These are phyloP conservation scores for Sebastes taczanowskii DNA, from an alignment of 2,797 vertebrate species.

Conservation along the genomic window DNA sequence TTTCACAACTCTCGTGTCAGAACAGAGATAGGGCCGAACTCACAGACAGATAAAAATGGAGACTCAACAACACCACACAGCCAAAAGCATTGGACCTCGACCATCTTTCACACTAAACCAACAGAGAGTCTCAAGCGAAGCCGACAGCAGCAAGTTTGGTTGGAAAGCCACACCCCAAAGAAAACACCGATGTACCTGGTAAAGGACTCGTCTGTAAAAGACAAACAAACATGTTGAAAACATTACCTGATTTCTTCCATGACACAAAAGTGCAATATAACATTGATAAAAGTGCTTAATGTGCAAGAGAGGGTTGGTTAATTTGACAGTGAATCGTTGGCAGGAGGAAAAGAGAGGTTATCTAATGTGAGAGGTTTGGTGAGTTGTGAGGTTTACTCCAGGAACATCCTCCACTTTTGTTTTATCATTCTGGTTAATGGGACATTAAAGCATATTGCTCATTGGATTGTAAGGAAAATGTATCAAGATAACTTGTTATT, in stretches of 20 bases:
- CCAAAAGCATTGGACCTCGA: slow-evolving; percentile 45
- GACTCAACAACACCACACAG: slow-evolving; percentile 53
- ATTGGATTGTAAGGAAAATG: too few species aligned
- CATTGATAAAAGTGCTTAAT: slow-evolving; percentile 31
- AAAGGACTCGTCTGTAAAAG: slow-evolving; percentile 70
- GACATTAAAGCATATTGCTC: background rate
- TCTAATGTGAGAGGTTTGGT: slow-evolving; percentile 37
- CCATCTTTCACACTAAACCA: slow-evolving; percentile 33
- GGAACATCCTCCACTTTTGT: slow-evolving; percentile 41
- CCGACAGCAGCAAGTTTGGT: slow-evolving; percentile 49
- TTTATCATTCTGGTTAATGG: background rate
- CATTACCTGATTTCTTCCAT: slow-evolving; percentile 53
- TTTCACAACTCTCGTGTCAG: slow-evolving; percentile 11
- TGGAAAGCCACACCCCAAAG: slow-evolving; percentile 60
- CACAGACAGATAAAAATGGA: slow-evolving; percentile 44
- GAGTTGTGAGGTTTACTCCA: slow-evolving; percentile 72
- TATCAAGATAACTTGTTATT: background rate
- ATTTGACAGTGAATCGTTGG: slow-evolving; percentile 38
- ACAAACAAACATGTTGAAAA: slow-evolving; percentile 62
- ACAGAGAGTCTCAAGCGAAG: slow-evolving; percentile 32
- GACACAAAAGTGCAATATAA: slow-evolving; percentile 38
- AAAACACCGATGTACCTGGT: slow-evolving; percentile 72
- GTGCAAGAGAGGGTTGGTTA: slow-evolving; percentile 57
- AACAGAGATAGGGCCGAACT: slow-evolving; percentile 16
- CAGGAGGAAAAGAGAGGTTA: slow-evolving; percentile 65